phyloP scores from a whole-genome alignment of 2,888 invertebrate species.

The Eustalomyia histrio region DNA sequence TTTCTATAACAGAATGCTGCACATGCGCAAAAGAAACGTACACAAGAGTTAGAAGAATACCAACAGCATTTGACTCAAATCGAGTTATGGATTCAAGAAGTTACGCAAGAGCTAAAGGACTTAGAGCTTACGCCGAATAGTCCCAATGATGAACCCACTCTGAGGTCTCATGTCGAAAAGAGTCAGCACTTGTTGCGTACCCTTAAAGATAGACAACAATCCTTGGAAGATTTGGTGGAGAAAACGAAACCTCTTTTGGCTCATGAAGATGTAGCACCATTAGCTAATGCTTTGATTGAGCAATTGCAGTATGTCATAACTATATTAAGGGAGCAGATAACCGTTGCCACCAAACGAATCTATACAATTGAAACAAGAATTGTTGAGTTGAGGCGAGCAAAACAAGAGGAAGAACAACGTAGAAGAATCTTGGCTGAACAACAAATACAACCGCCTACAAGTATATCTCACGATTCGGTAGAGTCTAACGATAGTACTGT shows the following conservation, averaged over 20 bases:
- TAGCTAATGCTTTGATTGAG: slow-evolving; percentile 80
- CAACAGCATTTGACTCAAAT: slow-evolving; percentile 81
- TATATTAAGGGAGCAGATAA: slow-evolving; percentile 83
- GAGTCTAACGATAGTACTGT: slow-evolving; percentile 80
- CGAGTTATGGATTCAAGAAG: slow-evolving; percentile 81
- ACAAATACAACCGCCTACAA: slow-evolving; percentile 69
- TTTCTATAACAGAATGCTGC: slow-evolving; percentile 80
- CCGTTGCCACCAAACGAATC: slow-evolving; percentile 83
- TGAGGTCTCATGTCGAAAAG: slow-evolving; percentile 81
- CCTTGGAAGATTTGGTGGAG: slow-evolving; percentile 80
- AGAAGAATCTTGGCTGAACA: slow-evolving; percentile 71
- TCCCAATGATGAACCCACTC: slow-evolving; percentile 80
- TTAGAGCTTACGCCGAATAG: slow-evolving; percentile 71
- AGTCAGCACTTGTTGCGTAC: slow-evolving; percentile 81
- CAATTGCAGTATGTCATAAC: slow-evolving; percentile 82
- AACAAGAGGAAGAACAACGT: slow-evolving; percentile 72
- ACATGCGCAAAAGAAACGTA: slow-evolving; percentile 80
- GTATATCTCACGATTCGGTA: slow-evolving; percentile 73
- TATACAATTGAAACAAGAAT: slow-evolving; percentile 79
- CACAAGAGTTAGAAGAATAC: slow-evolving; percentile 81
- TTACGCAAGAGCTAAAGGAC: slow-evolving; percentile 74
- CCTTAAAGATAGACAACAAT: slow-evolving; percentile 80
- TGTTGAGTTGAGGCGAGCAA: slow-evolving; percentile 71
- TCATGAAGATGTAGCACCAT: slow-evolving; percentile 79
- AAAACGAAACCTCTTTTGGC: slow-evolving; percentile 80